Evolutionary conservation across 2,888 invertebrate genomes (phyloP), one percentile per base, ranked within the genome.

Genomic region (Drosophila anomalipes): DNA sequence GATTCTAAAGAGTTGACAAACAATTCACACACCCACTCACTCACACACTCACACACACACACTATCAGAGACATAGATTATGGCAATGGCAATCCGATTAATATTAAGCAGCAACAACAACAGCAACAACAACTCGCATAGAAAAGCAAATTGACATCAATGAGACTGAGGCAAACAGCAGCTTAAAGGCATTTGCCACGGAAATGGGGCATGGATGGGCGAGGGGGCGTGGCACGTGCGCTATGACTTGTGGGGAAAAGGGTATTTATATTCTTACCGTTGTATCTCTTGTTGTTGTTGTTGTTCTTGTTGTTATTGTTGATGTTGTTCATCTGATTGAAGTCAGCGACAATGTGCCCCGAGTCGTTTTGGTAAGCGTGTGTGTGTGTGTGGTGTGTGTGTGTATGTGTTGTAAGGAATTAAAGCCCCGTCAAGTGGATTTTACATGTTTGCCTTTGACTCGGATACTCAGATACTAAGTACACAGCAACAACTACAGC

Each of bases 1-100:
- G 64, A 60, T 52, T 49, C 53, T 51, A 65, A 65, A 65, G 59
- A 79, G 70, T 66, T 75, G 70, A 75, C 59, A 70, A 62, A 54
- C 60, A 63, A 22, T 30, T 44, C 14, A 22, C 37, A 41, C 39
- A 49, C n/a, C 6, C 44, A 52, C n/a, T 28, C 35, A 39, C 35
- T 26, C 32, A 56, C 52, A 49, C 62, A 51, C 28, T 28, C 30
- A 10, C 5, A 37, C 16, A 37, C 16, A 60, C 14, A 47, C 26
- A 63, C 47, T 51, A 33, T 16, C 7, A 70, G 52, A 39, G 19
- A 44, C 35, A 41, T 30, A 67, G 74, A 82, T 83, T 74, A 77
- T 79, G 61, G 68, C 76, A 56, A 66, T 68, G 57, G 59, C 72
- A 86, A 83, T 83, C 67, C 67, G 81, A 83, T 83, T 86, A 83